A percentile compares a stretch with the other conserved stretches of the same genome.
phyloP scores from a whole-genome alignment of 2,113 vertebrate species.

The Anoura caudifer region DNA sequence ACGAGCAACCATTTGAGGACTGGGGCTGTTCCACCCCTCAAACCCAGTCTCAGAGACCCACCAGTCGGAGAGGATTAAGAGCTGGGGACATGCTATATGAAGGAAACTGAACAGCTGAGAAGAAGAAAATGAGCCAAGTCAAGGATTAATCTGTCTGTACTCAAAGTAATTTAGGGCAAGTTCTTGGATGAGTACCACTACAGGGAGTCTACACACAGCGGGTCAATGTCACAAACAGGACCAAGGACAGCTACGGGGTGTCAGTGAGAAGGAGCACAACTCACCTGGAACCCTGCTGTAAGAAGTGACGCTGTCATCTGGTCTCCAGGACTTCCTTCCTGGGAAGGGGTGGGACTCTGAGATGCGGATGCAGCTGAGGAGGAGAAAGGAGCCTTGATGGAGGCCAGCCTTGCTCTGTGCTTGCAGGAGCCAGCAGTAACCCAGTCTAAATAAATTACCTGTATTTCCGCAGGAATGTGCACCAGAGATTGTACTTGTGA shows the following conservation, averaged over 20 bases:
- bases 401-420: not conserved
- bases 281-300: constrained; percentile 69
- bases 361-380: constrained; percentile 30
- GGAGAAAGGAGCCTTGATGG: constrained; percentile 34
- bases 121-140: not conserved
- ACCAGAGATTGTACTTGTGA: not conserved
- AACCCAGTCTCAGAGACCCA: not conserved
- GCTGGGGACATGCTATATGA: not conserved
- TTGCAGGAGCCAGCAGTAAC: not conserved
- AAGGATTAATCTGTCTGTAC: not conserved
- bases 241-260: not conserved
- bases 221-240: not conserved
- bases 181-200: not conserved
- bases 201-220: not conserved
- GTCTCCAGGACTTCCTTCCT: constrained; percentile 55
- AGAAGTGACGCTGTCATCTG: constrained; percentile 53
- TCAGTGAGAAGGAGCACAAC: not conserved
- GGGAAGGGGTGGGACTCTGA: constrained; percentile 49
- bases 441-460: not conserved
- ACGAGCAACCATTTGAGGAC: not conserved
- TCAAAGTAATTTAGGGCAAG: not conserved
- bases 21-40: not conserved
- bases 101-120: not conserved
- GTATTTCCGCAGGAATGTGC: not conserved
- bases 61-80: not conserved